Conservation (phyloP, 2,888 invertebrate genomes). For the Amblyteles armatorius region DNA sequence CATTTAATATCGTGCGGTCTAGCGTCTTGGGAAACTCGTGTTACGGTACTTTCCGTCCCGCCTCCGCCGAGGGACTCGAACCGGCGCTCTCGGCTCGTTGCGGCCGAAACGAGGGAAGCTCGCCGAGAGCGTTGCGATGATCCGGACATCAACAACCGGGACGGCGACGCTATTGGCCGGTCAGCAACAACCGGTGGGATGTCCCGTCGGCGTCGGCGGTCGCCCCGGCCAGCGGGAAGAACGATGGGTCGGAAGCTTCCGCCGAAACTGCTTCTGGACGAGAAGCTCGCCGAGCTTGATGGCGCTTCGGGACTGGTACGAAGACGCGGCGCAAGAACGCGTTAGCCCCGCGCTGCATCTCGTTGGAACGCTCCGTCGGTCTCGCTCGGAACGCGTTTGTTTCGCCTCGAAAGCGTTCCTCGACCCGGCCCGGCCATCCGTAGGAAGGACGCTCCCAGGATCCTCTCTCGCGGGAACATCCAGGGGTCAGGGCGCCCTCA, state of each 20-base stretch:
- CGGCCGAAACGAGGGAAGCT: background rate
- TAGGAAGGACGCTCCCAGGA: slow-evolving; percentile 12
- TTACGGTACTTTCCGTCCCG: background rate
- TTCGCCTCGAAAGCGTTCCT: background rate
- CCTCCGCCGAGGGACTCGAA: background rate
- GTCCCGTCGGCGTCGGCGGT: slow-evolving; percentile 25
- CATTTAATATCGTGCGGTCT: slow-evolving; percentile 5
- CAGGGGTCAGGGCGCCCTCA: slow-evolving; percentile 45
- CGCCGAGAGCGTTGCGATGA: slow-evolving; percentile 42
- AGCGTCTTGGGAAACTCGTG: background rate
- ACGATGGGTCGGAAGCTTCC: slow-evolving; percentile 43
- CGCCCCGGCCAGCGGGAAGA: slow-evolving; percentile 20
- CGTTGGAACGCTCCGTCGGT: slow-evolving; percentile 18
- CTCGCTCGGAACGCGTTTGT: background rate
- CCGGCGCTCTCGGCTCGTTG: slow-evolving; percentile 24
- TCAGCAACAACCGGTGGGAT: slow-evolving; percentile 2
- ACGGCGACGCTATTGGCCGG: slow-evolving; percentile 28
- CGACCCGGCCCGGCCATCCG: background rate
- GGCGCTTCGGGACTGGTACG: slow-evolving; percentile 47
- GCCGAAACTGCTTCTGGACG: slow-evolving; percentile 36
- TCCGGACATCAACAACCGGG: slow-evolving; percentile 55
- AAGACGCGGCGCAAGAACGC: slow-evolving; percentile 56
- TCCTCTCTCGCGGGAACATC: slow-evolving; percentile 5
- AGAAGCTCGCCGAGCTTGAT: slow-evolving; percentile 56
- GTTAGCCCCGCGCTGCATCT: slow-evolving; percentile 55